These are phyloP conservation scores for Meriones unguiculatus DNA, from an alignment of 2,113 vertebrate genomes.

Conservation along the genomic window DNA sequence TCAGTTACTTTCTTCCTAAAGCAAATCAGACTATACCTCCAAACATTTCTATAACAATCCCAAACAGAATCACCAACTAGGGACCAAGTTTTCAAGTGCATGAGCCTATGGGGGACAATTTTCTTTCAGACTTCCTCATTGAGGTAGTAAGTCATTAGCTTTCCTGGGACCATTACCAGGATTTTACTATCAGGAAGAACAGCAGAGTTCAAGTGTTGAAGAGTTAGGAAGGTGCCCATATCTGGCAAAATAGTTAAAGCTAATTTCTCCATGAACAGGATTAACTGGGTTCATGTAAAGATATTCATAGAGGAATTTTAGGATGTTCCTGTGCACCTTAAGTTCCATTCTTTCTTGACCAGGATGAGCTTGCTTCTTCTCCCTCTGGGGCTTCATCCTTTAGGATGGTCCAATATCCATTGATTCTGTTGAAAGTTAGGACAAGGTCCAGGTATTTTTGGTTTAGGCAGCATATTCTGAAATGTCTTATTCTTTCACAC, in stretches of 20 bases:
- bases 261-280: neutral
- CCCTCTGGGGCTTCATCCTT: neutral
- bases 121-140: neutral
- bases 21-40: neutral
- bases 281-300: neutral
- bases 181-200: neutral
- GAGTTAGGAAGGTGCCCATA: neutral
- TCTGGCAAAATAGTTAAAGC: rapidly evolving
- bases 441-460: neutral
- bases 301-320: neutral
- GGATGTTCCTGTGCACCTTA: neutral
- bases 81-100: neutral
- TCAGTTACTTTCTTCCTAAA: neutral
- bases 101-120: neutral
- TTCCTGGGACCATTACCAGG: neutral
- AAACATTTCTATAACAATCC: neutral
- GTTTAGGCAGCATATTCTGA: neutral
- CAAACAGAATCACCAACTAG: neutral
- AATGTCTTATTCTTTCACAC: neutral
- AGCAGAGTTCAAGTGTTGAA: neutral
- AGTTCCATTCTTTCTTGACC: neutral
- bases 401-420: neutral
- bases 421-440: neutral
- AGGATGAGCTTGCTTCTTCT: neutral
- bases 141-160: neutral